Conservation (phyloP, 1,140 invertebrate genomes). For the Cardiocondyla obscurior region DNA sequence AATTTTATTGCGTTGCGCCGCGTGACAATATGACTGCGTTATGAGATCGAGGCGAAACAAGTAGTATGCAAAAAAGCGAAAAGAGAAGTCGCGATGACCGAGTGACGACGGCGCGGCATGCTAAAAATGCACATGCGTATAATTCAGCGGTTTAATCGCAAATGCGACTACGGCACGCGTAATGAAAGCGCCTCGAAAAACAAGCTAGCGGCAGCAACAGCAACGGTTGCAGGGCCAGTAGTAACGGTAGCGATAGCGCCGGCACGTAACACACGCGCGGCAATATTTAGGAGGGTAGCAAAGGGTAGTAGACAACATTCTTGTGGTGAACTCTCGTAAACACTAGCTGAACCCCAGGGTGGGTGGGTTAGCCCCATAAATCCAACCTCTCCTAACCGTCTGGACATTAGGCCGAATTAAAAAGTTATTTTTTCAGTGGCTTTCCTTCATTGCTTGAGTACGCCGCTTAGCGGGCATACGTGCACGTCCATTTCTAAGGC, state of each 20-base stretch:
- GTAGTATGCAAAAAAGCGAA: conserved; percentile 37
- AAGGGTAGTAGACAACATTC: conserved; percentile 75
- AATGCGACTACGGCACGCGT: conserved; percentile 74
- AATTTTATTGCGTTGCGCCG: conserved; percentile 22
- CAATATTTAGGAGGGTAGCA: conserved; percentile 64
- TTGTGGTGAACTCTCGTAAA: conserved; percentile 80
- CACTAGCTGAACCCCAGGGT: conserved; percentile 64
- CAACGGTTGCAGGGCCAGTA: conserved; percentile 37
- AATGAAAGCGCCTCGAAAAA: conserved; percentile 82
- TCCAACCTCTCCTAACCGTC: conserved; percentile 62
- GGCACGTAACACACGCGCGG: conserved; percentile 58
- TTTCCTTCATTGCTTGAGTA: conserved; percentile 50
- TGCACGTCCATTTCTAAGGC: conserved; percentile 45
- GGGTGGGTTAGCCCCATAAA: conserved; percentile 71
- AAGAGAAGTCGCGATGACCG: conserved; percentile 51
- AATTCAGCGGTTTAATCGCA: conserved; percentile 81
- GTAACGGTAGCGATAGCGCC: conserved; percentile 60
- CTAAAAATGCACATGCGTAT: conserved; percentile 80
- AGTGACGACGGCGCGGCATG: conserved; percentile 64
- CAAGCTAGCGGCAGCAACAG: conserved; percentile 69
- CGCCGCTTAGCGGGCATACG: conserved; percentile 41
- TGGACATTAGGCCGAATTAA: conserved; percentile 78
- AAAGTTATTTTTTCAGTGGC: conserved; percentile 71
- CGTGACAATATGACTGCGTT: conserved; percentile 10
- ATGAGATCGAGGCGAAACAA: conserved; percentile 43